Evolutionary conservation across 2,797 vertebrate species (phyloP).

Genomic region (Coreius guichenoti): DNA sequence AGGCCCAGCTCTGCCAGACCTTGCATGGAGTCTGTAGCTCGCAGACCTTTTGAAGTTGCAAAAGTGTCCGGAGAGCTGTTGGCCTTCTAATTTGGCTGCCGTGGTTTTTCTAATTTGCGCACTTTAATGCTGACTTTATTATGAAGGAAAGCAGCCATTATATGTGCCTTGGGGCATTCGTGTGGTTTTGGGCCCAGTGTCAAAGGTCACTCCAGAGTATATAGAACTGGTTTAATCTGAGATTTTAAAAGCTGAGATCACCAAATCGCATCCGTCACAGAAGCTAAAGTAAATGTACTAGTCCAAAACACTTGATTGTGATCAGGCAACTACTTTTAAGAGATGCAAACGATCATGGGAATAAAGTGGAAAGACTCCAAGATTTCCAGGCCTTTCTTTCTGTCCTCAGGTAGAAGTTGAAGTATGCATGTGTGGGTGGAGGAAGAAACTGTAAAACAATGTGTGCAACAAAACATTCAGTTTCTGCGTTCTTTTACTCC

Average conservation of each 20-base stretch:
- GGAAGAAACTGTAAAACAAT: conserved; percentile 17
- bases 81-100: conserved; percentile 91
- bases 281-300: conserved; percentile 15
- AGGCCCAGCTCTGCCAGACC: conserved; percentile 85
- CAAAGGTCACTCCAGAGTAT: conserved; percentile 92
- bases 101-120: conserved; percentile 98
- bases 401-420: conserved; percentile 27
- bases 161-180: conserved; percentile 96
- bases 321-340: conserved; percentile 14
- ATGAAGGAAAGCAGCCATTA: conserved; percentile 98
- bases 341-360: conserved; percentile 4
- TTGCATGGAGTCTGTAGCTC: conserved; percentile 87
- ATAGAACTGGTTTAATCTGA: conserved; percentile 86
- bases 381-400: conserved; percentile 19
- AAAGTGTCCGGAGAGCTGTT: conserved; percentile 90
- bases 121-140: conserved; percentile 97
- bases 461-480: not conserved
- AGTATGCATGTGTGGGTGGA: not conserved
- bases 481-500: not conserved
- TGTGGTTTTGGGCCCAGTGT: conserved; percentile 92
- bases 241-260: conserved; percentile 61
- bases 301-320: conserved; percentile 17
- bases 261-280: conserved; percentile 33
- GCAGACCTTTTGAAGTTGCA: conserved; percentile 98
- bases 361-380: conserved; percentile 37